Conservation (phyloP, 2,888 invertebrate species). For the Leptopilina drosophilae region DNA sequence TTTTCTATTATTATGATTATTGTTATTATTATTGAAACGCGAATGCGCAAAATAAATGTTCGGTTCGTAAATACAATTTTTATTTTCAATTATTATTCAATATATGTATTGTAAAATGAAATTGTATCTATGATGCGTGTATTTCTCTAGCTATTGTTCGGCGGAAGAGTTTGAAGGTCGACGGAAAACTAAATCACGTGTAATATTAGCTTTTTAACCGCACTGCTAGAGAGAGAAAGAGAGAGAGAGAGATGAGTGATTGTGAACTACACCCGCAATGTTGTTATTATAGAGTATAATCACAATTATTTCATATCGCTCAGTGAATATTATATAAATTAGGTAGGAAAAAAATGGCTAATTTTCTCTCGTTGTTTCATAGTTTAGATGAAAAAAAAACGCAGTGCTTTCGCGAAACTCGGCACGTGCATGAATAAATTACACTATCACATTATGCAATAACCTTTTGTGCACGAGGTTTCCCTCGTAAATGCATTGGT, state of each 20-base stretch:
- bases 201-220: conserved; percentile 20
- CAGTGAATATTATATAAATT: conserved; percentile 13
- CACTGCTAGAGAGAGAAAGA: neutral
- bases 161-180: conserved; percentile 27
- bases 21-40: too few species aligned
- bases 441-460: conserved; percentile 52
- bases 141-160: neutral
- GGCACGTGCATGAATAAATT: conserved; percentile 41
- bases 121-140: neutral
- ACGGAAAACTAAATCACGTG: conserved; percentile 33
- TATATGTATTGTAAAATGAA: neutral
- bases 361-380: neutral
- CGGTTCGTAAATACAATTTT: neutral
- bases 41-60: too few species aligned
- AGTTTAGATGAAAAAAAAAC: neutral
- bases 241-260: neutral
- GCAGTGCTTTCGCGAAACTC: neutral
- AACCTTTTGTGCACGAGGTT: conserved; percentile 57
- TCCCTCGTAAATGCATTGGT: conserved; percentile 55
- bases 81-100: conserved; percentile 6
- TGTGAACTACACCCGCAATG: conserved; percentile 9
- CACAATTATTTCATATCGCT: conserved; percentile 1
- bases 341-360: neutral
- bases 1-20: too few species aligned
- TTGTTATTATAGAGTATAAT: neutral